phyloP scores from a whole-genome alignment of 2,113 vertebrate genomes.

The Tympanuchus pallidicinctus region DNA sequence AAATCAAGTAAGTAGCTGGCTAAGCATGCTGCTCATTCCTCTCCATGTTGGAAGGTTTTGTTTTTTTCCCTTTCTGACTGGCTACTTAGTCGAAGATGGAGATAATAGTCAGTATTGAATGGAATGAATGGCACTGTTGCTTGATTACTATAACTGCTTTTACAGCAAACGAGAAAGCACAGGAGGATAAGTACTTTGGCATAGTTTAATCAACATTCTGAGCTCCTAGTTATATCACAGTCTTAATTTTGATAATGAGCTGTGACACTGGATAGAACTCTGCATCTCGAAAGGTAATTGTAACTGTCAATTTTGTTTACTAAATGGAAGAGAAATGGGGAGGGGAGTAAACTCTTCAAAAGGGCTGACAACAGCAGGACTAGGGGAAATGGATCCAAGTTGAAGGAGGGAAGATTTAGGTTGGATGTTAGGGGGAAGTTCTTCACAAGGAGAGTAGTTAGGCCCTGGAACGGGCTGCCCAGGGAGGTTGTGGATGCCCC shows the following conservation, averaged over 20 bases:
- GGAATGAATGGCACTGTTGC: neutral
- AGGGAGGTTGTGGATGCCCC: no score
- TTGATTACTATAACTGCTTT: neutral
- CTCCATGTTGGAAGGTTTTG: neutral
- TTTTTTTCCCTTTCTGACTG: neutral
- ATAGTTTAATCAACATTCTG: neutral
- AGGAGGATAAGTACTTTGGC: neutral
- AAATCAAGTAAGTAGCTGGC: neutral
- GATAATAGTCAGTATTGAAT: neutral
- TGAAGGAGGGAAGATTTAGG: no score
- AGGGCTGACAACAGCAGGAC: no score
- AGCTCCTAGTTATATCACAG: neutral
- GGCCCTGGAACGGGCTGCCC: no score
- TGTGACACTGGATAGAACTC: neutral
- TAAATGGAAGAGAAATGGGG: neutral
- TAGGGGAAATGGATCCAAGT: no score
- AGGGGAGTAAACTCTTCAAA: no score
- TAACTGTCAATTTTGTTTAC: neutral
- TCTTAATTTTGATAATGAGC: neutral
- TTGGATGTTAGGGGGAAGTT: no score
- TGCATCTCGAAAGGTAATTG: neutral
- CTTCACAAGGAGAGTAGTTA: no score
- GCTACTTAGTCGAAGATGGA: neutral
- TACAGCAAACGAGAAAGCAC: neutral
- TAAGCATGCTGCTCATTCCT: neutral